Percentiles rank a stretch among this genome's conserved stretches.
Evolutionary conservation across 1,140 invertebrate species (phyloP).

Genomic region (Ectropis grisescens): DNA sequence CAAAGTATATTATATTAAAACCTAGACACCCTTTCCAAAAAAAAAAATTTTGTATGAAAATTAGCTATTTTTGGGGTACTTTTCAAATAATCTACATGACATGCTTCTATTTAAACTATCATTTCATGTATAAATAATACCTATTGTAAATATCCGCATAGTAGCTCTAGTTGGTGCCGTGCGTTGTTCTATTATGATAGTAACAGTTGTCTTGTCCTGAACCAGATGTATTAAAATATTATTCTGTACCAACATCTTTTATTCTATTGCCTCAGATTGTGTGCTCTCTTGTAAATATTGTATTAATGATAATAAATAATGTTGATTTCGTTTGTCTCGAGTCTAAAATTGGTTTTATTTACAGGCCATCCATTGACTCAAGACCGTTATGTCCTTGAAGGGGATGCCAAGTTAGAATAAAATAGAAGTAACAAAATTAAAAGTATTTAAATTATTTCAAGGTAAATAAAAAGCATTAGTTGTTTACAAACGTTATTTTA

Average conservation of each 20-base stretch:
- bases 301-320: too few species aligned
- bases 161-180: conserved; percentile 19
- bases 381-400: conserved; percentile 36
- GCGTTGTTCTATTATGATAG: conserved; percentile 20
- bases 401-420: conserved; percentile 56
- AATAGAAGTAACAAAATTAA: conserved; percentile 59
- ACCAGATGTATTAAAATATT: conserved; percentile 26
- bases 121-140: conserved; percentile 32
- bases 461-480: conserved; percentile 48
- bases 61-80: too few species aligned
- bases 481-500: conserved; percentile 34
- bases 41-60: too few species aligned
- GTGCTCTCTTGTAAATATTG: neutral
- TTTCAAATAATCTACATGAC: too few species aligned
- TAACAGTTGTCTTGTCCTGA: conserved; percentile 16
- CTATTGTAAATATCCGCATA: conserved; percentile 32
- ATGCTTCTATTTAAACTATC: too few species aligned
- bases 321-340: too few species aligned
- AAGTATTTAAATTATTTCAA: conserved; percentile 67
- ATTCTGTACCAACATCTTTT: conserved; percentile 21
- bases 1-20: too few species aligned
- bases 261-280: conserved; percentile 10
- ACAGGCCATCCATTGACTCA: conserved; percentile 43
- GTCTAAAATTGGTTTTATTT: conserved; percentile 43
- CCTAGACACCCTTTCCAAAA: too few species aligned